Base-by-base conservation (phyloP, 2,113 vertebrate species). In the Myanophis thanlyinensis region DNA sequence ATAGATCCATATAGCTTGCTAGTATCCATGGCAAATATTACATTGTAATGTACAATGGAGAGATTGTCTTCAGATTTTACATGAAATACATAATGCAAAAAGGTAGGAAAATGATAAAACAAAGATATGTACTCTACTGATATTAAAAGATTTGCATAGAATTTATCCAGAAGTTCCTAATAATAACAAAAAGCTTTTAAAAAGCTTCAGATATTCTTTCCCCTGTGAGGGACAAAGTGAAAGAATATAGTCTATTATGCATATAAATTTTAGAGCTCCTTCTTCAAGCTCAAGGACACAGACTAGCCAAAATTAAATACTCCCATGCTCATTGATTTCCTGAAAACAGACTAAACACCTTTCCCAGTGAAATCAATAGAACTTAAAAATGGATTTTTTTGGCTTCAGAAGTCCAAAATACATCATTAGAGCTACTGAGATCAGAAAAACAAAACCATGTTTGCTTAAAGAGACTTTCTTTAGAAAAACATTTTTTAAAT, bases 31-130 rank as follows among this genome's bases (percentile, higher is more conserved):
- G 35, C 62, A 67, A 35, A 15, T 35, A 67, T 67, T 35, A 67
- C 62, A 67, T 35, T n/a, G 1, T 11, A 62, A 62, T 67, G 62
- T 67, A 67, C 62, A 90, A 40, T 80, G 89, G 47, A 25, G 20
- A 35, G 47, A 48, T 35, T 90, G 89, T 73, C 89, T 49, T 90
- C n/a, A 89, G 18, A 27, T 46, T 54, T 35, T 56, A 13, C 12
- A 15, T n/a, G 73, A 53, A 56, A 56, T 52, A 54, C 5, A 12
- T 54, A 94, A 93, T 40, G 40, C 49, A 93, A 94, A 91, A 0
- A 53, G 59, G 3, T n/a, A 93, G 23, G 15, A 92, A 91, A 94
- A 59, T 11, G 4, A 91, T 93, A 94, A 46, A 4, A 67, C 53
- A 90, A 93, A 92, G 11, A 15, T 3, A 8, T 88, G 9, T 3